Conservation (phyloP, 2,797 vertebrate genomes). For the Enoplosus armatus region DNA sequence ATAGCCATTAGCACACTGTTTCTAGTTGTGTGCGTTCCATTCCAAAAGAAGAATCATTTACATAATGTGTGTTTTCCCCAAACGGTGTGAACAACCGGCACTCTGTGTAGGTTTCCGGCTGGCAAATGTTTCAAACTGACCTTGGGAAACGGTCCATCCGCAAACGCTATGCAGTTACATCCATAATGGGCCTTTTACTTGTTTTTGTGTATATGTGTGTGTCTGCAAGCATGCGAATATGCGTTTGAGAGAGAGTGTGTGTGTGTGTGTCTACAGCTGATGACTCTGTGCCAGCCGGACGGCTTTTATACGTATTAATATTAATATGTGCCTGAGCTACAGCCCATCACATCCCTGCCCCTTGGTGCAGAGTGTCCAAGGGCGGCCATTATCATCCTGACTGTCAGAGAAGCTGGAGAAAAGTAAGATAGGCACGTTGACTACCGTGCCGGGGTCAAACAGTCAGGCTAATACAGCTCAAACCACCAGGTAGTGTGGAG, state of each 20-base stretch:
- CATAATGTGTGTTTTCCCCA: constrained; percentile 88
- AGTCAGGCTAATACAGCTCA: constrained; percentile 78
- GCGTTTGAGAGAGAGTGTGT: constrained; percentile 45
- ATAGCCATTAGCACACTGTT: constrained; percentile 81
- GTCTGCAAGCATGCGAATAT: constrained; percentile 59
- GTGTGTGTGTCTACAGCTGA: constrained; percentile 65
- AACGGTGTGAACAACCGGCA: constrained; percentile 83
- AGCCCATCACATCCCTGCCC: constrained; percentile 81
- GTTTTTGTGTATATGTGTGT: constrained; percentile 73
- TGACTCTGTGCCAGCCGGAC: constrained; percentile 82
- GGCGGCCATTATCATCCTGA: constrained; percentile 83
- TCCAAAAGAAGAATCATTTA: constrained; percentile 85
- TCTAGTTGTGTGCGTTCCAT: constrained; percentile 76
- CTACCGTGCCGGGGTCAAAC: constrained; percentile 76
- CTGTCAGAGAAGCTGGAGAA: constrained; percentile 74
- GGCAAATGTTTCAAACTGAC: constrained; percentile 89
- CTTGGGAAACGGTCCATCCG: constrained; percentile 84
- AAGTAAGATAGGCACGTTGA: constrained; percentile 67
- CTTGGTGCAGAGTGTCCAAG: constrained; percentile 82
- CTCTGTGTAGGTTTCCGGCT: constrained; percentile 85
- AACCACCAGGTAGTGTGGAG: constrained; percentile 57
- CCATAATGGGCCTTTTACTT: constrained; percentile 88
- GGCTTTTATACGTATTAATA: constrained; percentile 90
- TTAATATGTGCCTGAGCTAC: constrained; percentile 85
- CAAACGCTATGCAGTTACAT: constrained; percentile 79